Conservation (phyloP, 2,113 vertebrate genomes). For the Semicossyphus pulcher region DNA sequence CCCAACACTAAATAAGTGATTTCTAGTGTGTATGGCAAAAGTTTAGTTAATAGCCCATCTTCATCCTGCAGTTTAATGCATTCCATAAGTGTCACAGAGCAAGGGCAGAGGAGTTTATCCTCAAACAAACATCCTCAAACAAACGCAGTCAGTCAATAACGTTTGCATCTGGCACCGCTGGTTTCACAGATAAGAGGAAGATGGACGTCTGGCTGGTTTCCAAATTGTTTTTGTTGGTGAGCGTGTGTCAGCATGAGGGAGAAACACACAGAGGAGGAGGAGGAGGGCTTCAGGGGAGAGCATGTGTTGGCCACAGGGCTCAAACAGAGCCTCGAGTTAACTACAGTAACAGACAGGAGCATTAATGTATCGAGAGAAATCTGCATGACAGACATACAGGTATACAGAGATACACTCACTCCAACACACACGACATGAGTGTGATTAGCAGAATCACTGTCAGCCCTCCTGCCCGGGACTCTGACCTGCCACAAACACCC, state of each 20-base stretch:
- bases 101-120: not conserved
- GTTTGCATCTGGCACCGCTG: constrained; percentile 28
- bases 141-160: not conserved
- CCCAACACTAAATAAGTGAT: too few relatives aligned
- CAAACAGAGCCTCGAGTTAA: constrained; percentile 31
- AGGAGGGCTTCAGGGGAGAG: not conserved
- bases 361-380: not conserved
- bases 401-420: not conserved
- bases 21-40: too few relatives aligned
- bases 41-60: not conserved
- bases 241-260: constrained; percentile 30
- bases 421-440: constrained; percentile 3
- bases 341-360: constrained; percentile 43
- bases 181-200: constrained; percentile 24
- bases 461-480: constrained; percentile 25
- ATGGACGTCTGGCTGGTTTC: constrained; percentile 18
- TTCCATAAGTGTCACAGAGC: not conserved
- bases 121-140: not conserved
- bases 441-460: constrained; percentile 54
- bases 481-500: constrained; percentile 33
- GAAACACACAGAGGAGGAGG: not conserved
- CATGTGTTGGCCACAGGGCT: constrained; percentile 5
- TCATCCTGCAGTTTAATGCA: not conserved
- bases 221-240: constrained; percentile 30
- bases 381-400: not conserved